phyloP scores from a whole-genome alignment of 2,797 vertebrate genomes.

The Sandelia bainsii region DNA sequence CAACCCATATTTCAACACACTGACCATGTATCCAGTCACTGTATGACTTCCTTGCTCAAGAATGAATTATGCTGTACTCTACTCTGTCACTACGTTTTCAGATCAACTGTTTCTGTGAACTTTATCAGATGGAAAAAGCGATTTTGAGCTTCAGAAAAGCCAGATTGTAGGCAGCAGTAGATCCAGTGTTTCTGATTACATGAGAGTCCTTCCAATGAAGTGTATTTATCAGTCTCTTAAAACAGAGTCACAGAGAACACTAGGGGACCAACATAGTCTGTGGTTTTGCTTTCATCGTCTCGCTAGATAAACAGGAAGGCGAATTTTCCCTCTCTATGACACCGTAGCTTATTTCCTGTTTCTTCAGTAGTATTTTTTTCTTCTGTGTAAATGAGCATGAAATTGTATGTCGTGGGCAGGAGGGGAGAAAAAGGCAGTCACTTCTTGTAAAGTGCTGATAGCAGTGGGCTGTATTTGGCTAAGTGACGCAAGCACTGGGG shows the following conservation, averaged over 20 bases:
- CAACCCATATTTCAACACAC: conserved; percentile 8
- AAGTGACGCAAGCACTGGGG: conserved; percentile 82
- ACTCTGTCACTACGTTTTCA: conserved; percentile 2
- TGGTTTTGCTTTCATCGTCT: conserved; percentile 75
- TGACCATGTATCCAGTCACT: conserved; percentile 8
- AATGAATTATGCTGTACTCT: not conserved
- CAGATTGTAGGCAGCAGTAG: conserved; percentile 27
- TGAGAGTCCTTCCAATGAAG: conserved; percentile 24
- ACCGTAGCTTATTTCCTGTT: conserved; percentile 79
- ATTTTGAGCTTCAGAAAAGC: conserved; percentile 52
- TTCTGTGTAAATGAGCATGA: conserved; percentile 70
- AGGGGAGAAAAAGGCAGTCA: conserved; percentile 69
- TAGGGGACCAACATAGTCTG: conserved; percentile 48
- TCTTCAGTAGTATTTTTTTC: conserved; percentile 84
- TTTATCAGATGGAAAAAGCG: conserved; percentile 35
- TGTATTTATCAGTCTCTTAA: conserved; percentile 34
- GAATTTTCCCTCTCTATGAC: conserved; percentile 83
- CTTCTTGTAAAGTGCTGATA: conserved; percentile 79
- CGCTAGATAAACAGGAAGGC: conserved; percentile 85
- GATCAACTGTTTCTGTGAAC: conserved; percentile 56
- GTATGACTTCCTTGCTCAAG: conserved; percentile 31
- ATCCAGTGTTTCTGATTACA: conserved; percentile 25
- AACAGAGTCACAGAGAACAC: conserved; percentile 47
- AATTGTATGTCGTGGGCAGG: conserved; percentile 76
- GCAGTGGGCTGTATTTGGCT: conserved; percentile 82